These are phyloP conservation scores for Halictus quadricinctus DNA, from an alignment of 2,888 invertebrate species.

Conservation along the genomic window DNA sequence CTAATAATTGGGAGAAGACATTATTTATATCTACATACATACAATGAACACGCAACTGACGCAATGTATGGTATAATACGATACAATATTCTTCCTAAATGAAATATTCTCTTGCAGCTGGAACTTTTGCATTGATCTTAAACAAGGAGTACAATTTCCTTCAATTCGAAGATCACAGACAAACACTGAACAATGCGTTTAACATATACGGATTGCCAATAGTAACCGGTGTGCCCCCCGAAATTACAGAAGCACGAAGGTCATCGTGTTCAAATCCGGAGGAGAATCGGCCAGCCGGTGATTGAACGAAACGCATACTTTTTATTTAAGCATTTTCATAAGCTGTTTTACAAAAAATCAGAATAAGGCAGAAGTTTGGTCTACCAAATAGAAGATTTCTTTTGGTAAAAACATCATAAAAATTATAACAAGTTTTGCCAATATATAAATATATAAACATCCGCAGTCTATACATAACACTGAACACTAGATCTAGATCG, in stretches of 20 bases:
- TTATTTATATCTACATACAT: neutral
- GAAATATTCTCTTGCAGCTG: constrained; percentile 70
- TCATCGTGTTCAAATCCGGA: constrained; percentile 63
- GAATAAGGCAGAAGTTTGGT: neutral
- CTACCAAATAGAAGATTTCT: neutral
- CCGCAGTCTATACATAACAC: constrained; percentile 3
- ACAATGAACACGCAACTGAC: neutral
- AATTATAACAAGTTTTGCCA: neutral
- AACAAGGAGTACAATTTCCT: constrained; percentile 61
- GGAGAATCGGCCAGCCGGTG: constrained; percentile 29
- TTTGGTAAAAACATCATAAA: neutral
- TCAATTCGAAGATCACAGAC: constrained; percentile 57
- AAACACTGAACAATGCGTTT: constrained; percentile 67
- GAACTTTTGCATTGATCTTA: constrained; percentile 74
- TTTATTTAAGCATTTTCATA: neutral
- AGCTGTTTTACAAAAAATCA: neutral
- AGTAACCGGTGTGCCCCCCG: constrained; percentile 66
- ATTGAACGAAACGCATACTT: constrained; percentile 24
- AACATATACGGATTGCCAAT: constrained; percentile 69
- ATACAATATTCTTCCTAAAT: constrained; percentile 35
- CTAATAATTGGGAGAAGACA: neutral
- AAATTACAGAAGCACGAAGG: constrained; percentile 67
- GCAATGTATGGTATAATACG: neutral
- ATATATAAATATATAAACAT: constrained; percentile 4
- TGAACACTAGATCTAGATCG: neutral